Evolutionary conservation across 2,888 invertebrate genomes (phyloP), one percentile per base, ranked within the genome.

Genomic region (Brachypalpus laphriformis): DNA sequence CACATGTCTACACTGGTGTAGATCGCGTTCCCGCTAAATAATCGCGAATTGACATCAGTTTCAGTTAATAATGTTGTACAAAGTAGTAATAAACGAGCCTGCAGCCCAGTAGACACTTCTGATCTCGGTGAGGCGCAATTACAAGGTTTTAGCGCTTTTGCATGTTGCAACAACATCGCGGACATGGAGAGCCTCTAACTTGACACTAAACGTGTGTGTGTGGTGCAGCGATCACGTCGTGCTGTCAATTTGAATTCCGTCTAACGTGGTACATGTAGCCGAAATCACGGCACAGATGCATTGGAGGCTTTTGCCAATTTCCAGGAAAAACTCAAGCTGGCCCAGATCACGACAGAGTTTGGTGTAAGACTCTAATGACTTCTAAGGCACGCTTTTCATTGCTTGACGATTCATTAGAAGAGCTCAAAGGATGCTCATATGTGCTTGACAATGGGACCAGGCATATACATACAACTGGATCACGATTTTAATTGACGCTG

Each of bases 41-140:
- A 57, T 82, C 68, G 70, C 49, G 76, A 70, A 51, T 68, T 57
- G 76, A 82, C 76, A 76, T 63, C 56, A 56, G 49, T 81, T 56
- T 47, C 54, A 54, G 51, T 75, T 75, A 66, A 81, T 75, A 68
- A 63, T 65, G 74, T 74, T 74, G 74, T 71, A 65, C 40, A 49
- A 78, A 72, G 72, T 2, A 40, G 49, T 56, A 75, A 57, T 75
- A 57, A 66, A 66, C 34, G 18, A 56, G 47, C 16, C 16, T 42
- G 40, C 31, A 8, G 22, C n/a, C 42, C 22, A 40, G n/a, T 59
- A 72, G 51, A 80, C 80, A 66, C 59, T 80, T 70, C 68, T 70
- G 57, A 65, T 70, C 76, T 49, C 63, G 9, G 34, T 22, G 56
- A 47, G 5, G 25, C 22, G 76, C 68, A 75, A 82, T 82, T 76